Evolutionary conservation across 2,888 invertebrate species (phyloP), one percentile per base, ranked within the genome.

Genomic region (Drosophila fungiperda): DNA sequence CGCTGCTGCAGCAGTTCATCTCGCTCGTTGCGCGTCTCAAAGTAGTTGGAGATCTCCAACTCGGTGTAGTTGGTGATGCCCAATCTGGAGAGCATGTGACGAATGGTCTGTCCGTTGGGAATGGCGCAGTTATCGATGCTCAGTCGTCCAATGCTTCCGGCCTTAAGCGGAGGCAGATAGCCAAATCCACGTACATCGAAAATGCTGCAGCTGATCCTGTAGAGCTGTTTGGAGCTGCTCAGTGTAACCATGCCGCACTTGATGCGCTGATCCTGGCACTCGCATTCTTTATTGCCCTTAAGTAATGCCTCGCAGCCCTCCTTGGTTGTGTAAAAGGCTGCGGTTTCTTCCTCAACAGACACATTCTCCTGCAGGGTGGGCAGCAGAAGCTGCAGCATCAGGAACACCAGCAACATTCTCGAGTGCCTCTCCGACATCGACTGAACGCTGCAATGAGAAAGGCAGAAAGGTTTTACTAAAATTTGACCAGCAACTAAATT

Each of bases 171-270:
- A 0, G 87, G 87, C 32, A 87, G 68, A 23, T 83, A 76, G 2
- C 84, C 87, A n/a, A 79, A 89, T 15, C 87, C 89, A 15, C 81
- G 73, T 4, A 73, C 70, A 68, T 87, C 87, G n/a, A 87, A 83
- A 3, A 84, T 78, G 12, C 68, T 79, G 60, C 87, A 87, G 4
- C 73, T 67, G n/a, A 87, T 78, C 38, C 78, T 77, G 3, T 80
- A 79, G 0, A 87, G 53, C 12, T 76, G 70, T 0, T 63, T 48
- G n/a, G 73, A 61, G 54, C 85, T 87, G 67, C 78, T 76, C 0
- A 89, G 42, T 0, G 79, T 79, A 0, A 89, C 71, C 58, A 75
- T 73, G 1, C 89, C 87, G 35, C 87, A 87, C 55, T 87, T 89
- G 72, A 87, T 87, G 60, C 81, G 73, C 38, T 81, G 78, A 45